These are phyloP conservation scores for Eupithecia centaureata DNA, from an alignment of 2,888 invertebrate genomes.

Conservation along the genomic window DNA sequence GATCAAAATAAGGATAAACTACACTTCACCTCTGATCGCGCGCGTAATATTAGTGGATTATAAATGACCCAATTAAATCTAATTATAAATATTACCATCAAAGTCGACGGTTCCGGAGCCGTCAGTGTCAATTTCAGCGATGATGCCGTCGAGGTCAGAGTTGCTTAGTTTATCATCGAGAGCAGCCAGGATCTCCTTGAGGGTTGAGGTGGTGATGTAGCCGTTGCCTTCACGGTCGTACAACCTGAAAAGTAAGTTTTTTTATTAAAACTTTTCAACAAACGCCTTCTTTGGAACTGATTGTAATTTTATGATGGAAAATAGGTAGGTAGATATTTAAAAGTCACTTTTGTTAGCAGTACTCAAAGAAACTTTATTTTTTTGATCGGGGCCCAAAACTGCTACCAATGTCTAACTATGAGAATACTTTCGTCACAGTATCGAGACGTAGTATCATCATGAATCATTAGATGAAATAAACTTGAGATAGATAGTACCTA, in stretches of 20 bases:
- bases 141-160: constrained; percentile 97
- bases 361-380: too few relatives aligned
- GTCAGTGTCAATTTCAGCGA: constrained; percentile 98
- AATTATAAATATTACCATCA: constrained; percentile 87
- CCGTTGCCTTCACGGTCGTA: constrained; percentile 98
- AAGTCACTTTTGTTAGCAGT: too few relatives aligned
- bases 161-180: constrained; percentile 96
- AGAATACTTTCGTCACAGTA: neutral
- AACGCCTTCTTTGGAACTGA: neutral
- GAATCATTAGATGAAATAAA: too few relatives aligned
- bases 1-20: too few relatives aligned
- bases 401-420: neutral
- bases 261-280: neutral
- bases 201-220: constrained; percentile 94
- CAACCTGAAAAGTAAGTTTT: constrained; percentile 77
- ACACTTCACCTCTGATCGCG: too few relatives aligned
- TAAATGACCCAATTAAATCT: neutral
- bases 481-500: neutral
- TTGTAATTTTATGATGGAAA: neutral
- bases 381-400: too few relatives aligned
- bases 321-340: neutral
- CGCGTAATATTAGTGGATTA: neutral
- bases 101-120: constrained; percentile 99
- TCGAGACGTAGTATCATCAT: neutral
- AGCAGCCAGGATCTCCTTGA: constrained; percentile 96